Conservation (phyloP, 2,888 invertebrate species). For the Pristionchus fissidentatus region DNA sequence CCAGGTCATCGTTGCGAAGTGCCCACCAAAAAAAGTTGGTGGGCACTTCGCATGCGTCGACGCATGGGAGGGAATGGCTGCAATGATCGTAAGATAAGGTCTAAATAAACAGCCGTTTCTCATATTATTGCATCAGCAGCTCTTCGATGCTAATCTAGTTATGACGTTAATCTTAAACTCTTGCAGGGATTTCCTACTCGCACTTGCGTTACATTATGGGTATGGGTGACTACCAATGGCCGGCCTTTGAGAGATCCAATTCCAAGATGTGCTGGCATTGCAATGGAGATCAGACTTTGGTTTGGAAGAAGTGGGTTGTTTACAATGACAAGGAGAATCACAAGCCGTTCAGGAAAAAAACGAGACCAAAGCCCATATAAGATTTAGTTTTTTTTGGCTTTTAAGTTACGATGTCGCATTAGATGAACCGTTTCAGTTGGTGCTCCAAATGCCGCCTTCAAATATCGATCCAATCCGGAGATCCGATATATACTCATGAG, state of each 20-base stretch:
- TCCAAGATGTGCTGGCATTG: not conserved
- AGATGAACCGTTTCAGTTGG: constrained; percentile 11
- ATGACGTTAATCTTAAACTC: not conserved
- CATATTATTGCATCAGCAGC: too few relatives aligned
- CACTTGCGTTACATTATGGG: not conserved
- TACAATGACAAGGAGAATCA: too few relatives aligned
- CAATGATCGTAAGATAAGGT: not conserved
- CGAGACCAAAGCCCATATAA: too few relatives aligned
- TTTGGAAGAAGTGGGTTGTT: too few relatives aligned
- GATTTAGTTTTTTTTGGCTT: too few relatives aligned
- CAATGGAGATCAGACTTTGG: not conserved
- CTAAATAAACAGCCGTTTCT: too few relatives aligned
- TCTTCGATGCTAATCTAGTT: not conserved
- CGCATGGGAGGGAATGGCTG: too few relatives aligned
- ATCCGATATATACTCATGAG: not conserved
- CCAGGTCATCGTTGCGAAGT: too few relatives aligned
- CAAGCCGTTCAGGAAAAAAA: too few relatives aligned
- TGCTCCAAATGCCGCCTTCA: not conserved
- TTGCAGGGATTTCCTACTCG: not conserved
- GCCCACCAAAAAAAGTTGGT: too few relatives aligned
- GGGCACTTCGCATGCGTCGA: too few relatives aligned
- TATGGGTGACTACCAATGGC: not conserved
- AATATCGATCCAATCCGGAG: not conserved
- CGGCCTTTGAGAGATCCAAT: not conserved
- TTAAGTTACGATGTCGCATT: too few relatives aligned